These are phyloP conservation scores for Gymnopithys bicolor DNA, from an alignment of 2,797 vertebrate genomes.

Conservation along the genomic window DNA sequence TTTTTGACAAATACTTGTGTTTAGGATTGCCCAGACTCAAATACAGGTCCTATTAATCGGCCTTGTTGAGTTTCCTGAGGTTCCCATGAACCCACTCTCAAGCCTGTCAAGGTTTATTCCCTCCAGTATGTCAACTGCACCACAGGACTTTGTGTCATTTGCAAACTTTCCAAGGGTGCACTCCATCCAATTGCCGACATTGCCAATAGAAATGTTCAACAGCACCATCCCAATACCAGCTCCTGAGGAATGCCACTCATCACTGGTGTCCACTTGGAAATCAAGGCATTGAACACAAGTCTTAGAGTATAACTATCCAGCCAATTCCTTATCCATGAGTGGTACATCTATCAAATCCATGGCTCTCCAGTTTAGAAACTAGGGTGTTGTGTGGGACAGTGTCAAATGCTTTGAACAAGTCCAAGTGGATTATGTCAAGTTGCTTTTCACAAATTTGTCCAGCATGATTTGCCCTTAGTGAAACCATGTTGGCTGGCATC, in stretches of 20 bases:
- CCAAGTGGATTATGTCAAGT: not conserved
- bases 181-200: not conserved
- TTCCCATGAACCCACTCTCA: not conserved
- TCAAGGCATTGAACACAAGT: not conserved
- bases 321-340: not conserved
- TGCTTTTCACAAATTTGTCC: not conserved
- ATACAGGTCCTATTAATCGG: fast-evolving
- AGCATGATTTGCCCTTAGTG: not conserved
- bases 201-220: fast-evolving
- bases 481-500: not conserved
- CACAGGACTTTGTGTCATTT: fast-evolving
- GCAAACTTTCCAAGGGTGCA: not conserved
- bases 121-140: not conserved
- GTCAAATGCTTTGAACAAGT: not conserved
- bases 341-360: not conserved
- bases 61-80: not conserved
- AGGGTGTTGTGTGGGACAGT: not conserved
- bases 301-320: not conserved
- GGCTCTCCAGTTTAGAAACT: not conserved
- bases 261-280: not conserved
- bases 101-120: not conserved
- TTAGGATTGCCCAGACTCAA: not conserved
- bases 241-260: not conserved
- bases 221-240: fast-evolving
- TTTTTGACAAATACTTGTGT: not conserved